Conservation (phyloP, 2,113 vertebrate species). For the Tupaia chinensis region DNA sequence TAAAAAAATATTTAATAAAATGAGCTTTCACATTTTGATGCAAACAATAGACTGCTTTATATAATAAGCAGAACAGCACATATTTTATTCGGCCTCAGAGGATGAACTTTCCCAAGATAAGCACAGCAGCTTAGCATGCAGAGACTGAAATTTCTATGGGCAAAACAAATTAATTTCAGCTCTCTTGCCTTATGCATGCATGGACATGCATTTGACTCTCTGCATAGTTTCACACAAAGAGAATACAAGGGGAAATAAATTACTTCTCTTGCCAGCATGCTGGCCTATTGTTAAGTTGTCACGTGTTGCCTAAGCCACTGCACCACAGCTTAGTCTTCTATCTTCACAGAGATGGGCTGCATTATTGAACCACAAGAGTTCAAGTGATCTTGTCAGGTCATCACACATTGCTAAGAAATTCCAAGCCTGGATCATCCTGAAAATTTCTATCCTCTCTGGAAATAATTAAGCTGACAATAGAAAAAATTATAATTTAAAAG, state of each 20-base stretch:
- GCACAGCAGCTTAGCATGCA: neutral
- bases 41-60: slow-evolving; percentile 40
- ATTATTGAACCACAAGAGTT: neutral
- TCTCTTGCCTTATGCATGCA: slow-evolving; percentile 23
- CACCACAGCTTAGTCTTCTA: neutral
- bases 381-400: slow-evolving; percentile 25
- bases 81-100: slow-evolving; percentile 45
- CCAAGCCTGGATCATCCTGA: neutral
- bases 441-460: neutral
- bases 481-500: neutral
- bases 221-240: slow-evolving; percentile 6
- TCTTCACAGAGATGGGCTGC: neutral
- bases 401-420: neutral
- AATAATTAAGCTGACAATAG: slow-evolving; percentile 45
- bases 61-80: slow-evolving; percentile 21
- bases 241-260: slow-evolving; percentile 68
- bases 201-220: slow-evolving; percentile 9
- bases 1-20: slow-evolving; percentile 58
- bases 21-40: slow-evolving; percentile 40
- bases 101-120: slow-evolving; percentile 63
- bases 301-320: neutral
- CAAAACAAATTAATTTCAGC: slow-evolving; percentile 69
- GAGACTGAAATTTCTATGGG: slow-evolving; percentile 18
- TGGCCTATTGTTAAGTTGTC: slow-evolving; percentile 36
- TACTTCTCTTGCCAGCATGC: slow-evolving; percentile 38